These are phyloP conservation scores for Mythimna lalbum DNA, from an alignment of 2,888 invertebrate species.

Conservation along the genomic window DNA sequence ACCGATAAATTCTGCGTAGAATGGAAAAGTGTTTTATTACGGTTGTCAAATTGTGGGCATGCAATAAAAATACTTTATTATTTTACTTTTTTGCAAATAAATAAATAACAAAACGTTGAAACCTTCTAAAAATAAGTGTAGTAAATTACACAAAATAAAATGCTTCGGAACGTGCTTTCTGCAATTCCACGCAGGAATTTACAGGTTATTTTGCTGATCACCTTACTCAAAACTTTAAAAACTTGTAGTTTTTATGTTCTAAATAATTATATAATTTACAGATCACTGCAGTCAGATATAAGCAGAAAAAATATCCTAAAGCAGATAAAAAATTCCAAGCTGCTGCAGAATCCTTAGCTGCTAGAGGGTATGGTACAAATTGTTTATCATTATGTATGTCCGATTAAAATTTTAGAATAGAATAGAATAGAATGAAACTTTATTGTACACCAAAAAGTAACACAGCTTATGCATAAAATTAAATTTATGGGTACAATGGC, in stretches of 20 bases:
- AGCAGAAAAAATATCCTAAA: conserved; percentile 82
- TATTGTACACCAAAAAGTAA: too few relatives aligned
- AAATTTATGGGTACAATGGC: too few relatives aligned
- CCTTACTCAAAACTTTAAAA: background rate
- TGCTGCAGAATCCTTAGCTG: conserved; percentile 92
- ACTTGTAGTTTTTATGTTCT: background rate
- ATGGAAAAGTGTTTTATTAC: conserved; percentile 14
- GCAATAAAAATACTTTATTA: conserved; percentile 7
- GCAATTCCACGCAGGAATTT: conserved; percentile 72
- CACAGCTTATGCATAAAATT: too few relatives aligned
- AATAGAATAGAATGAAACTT: too few relatives aligned
- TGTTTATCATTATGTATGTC: conserved; percentile 11
- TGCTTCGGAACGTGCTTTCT: conserved; percentile 75
- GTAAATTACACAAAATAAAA: conserved; percentile 39
- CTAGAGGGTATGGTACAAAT: conserved; percentile 91
- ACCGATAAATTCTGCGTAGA: background rate
- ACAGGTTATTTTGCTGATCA: conserved; percentile 76
- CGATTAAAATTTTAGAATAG: too few relatives aligned
- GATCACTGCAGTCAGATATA: conserved; percentile 76
- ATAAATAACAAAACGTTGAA: background rate
- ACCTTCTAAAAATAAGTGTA: background rate
- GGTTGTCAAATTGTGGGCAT: conserved; percentile 29
- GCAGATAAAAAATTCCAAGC: conserved; percentile 87
- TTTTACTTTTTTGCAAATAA: background rate
- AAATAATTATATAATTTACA: conserved; percentile 58